Evolutionary conservation across 2,888 invertebrate genomes (phyloP).

Genomic region (Hirtodrosophila alboralis): DNA sequence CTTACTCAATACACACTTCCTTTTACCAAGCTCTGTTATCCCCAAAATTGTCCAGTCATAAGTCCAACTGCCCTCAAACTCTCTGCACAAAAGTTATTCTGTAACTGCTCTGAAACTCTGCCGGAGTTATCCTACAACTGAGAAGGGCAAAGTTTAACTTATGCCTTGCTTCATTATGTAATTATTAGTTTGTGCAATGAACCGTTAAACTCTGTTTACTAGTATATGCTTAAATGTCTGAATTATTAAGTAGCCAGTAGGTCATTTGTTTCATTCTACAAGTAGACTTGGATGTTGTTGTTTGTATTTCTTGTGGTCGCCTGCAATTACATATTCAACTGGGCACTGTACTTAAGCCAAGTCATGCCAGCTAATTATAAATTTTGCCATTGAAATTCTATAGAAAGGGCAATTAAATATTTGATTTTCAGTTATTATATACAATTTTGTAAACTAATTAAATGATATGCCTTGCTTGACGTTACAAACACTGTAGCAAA

Average conservation of each 20-base stretch:
- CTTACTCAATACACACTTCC: slow-evolving; percentile 6
- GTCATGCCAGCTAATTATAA: slow-evolving; percentile 35
- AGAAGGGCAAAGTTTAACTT: slow-evolving; percentile 39
- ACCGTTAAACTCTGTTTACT: slow-evolving; percentile 55
- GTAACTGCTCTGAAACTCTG: background rate
- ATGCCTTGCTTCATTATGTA: slow-evolving; percentile 68
- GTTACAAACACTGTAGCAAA: no score
- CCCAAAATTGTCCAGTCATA: slow-evolving; percentile 7
- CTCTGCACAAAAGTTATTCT: slow-evolving; percentile 21
- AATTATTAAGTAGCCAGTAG: slow-evolving; percentile 63
- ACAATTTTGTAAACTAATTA: slow-evolving; percentile 24
- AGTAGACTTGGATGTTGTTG: slow-evolving; percentile 11
- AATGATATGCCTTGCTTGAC: no score
- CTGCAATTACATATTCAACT: slow-evolving; percentile 17
- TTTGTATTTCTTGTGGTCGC: slow-evolving; percentile 24
- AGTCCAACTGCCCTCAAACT: background rate
- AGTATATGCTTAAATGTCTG: slow-evolving; percentile 34
- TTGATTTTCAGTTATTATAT: slow-evolving; percentile 50
- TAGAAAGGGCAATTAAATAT: slow-evolving; percentile 40
- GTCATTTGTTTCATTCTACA: slow-evolving; percentile 1
- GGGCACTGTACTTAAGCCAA: slow-evolving; percentile 9
- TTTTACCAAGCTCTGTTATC: background rate
- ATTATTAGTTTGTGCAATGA: slow-evolving; percentile 75
- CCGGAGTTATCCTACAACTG: background rate
- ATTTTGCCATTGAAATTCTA: slow-evolving; percentile 28